Evolutionary conservation across 2,113 vertebrate species (phyloP), one percentile per base, ranked within the genome.

Genomic region (Psittacus erithacus): DNA sequence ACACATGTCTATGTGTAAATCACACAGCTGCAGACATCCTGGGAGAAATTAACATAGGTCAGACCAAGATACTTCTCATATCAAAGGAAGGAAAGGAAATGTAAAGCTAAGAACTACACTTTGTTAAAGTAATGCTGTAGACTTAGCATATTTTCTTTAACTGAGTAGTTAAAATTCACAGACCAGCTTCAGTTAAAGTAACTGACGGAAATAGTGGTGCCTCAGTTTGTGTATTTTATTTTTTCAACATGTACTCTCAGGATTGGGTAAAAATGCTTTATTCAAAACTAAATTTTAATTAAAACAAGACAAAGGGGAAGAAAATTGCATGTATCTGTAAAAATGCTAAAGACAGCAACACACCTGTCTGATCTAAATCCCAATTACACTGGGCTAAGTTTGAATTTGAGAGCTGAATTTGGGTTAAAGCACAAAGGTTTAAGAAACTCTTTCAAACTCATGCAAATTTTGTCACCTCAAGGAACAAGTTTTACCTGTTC

Each of bases 401-500:
- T 88, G 89, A 92, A 87, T 94, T 70, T 63, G n/a, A 73, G 47
- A 86, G 7, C 11, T 49, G 15, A 22, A 81, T 81, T 64, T 90
- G 29, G 16, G 39, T 74, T 88, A 59, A 90, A 86, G 43, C 0
- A 2, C 4, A 55, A 81, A 85, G 31, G 16, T 50, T 82, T 82
- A 41, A 89, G 81, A 74, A 64, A 29, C 6, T 29, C n/a, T 73
- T 82, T 73, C 43, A 78, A 91, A 59, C 6, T 71, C 33, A 47
- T 70, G 71, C 53, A 92, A 80, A 85, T 82, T 80, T 50, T 93
- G 28, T 43, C 25, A 82, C 53, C 55, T 64, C 62, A 53, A 81
- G 24, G 69, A 95, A 81, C 88, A 88, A 78, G 88, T 78, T 92
- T 93, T 67, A 94, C 73, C 69, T 88, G 85, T 83, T 94, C 64